Conservation (phyloP, 2,113 vertebrate species). For the Canis aureus region DNA sequence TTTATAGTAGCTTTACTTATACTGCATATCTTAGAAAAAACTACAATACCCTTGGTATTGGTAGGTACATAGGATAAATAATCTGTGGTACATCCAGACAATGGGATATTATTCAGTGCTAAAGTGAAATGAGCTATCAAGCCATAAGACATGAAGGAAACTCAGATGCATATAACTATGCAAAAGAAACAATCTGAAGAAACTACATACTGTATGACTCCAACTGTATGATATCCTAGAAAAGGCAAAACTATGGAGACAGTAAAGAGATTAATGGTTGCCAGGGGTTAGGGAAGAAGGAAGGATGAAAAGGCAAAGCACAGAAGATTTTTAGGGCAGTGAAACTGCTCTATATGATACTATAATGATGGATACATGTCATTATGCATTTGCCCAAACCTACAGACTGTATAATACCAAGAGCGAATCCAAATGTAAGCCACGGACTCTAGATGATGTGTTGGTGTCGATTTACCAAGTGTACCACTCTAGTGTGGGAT, state of each 20-base stretch:
- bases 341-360: background rate
- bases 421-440: background rate
- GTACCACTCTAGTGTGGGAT: background rate
- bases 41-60: background rate
- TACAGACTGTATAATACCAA: background rate
- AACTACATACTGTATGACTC: background rate
- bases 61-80: background rate
- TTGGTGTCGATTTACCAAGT: background rate
- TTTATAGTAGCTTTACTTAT: conserved; percentile 14
- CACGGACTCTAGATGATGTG: background rate
- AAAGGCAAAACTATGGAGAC: background rate
- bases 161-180: background rate
- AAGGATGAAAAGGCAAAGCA: background rate
- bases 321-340: background rate
- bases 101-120: background rate
- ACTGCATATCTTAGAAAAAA: background rate
- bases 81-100: background rate
- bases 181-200: conserved; percentile 24
- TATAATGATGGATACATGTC: background rate
- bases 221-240: background rate
- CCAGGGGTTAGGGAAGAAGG: background rate
- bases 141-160: background rate
- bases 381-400: background rate
- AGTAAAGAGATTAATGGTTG: background rate
- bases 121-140: background rate